These are phyloP conservation scores for Mesorhabditis sp. DNA, from an alignment of 2,888 invertebrate species.

Conservation along the genomic window DNA sequence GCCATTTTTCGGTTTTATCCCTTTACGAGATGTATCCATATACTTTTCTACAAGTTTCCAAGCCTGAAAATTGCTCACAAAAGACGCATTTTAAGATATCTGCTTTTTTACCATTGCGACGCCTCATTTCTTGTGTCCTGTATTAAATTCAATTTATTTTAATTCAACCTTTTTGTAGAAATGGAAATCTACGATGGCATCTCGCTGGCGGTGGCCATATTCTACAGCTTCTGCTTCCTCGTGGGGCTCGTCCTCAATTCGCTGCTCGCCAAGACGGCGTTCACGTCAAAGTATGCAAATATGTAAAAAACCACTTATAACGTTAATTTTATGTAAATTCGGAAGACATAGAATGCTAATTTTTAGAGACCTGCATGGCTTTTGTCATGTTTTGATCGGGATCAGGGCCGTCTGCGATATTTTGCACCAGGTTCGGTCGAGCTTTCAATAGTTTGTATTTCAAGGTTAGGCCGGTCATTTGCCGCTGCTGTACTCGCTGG, in stretches of 20 bases:
- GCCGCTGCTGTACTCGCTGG: neutral
- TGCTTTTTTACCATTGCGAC: too few relatives aligned
- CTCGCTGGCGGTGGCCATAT: neutral
- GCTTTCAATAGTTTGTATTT: neutral
- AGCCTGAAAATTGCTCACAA: too few relatives aligned
- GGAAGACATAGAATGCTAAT: neutral
- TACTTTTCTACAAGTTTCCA: too few relatives aligned
- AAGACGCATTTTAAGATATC: too few relatives aligned
- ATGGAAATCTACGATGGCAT: neutral
- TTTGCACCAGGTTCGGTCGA: neutral
- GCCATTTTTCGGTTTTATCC: too few relatives aligned
- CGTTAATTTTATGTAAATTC: neutral
- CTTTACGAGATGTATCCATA: too few relatives aligned
- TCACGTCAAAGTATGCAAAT: neutral
- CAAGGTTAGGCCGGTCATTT: neutral
- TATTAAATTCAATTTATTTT: too few relatives aligned
- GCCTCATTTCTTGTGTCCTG: too few relatives aligned
- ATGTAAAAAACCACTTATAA: neutral
- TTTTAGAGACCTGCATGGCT: neutral
- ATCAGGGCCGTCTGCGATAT: conserved; percentile 2
- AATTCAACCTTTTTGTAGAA: too few relatives aligned
- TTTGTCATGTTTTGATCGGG: conserved; percentile 1
- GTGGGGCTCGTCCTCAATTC: neutral
- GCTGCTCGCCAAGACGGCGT: conserved; percentile 2
- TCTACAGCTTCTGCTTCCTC: neutral